These are phyloP conservation scores for Lophotriccus pileatus DNA, from an alignment of 2,797 vertebrate species.

Conservation along the genomic window DNA sequence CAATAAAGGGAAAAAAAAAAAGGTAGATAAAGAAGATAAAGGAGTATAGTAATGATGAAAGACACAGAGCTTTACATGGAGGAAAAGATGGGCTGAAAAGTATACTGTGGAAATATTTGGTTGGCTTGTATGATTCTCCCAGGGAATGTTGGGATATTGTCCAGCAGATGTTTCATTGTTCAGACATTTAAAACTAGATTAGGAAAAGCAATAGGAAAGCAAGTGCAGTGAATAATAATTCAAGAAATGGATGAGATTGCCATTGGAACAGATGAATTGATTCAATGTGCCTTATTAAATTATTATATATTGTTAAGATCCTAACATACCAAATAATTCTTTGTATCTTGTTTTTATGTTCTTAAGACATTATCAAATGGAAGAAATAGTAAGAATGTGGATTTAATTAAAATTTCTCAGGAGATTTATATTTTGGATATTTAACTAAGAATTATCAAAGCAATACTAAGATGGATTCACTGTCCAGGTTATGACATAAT, in stretches of 20 bases:
- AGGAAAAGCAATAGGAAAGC: neutral
- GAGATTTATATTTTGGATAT: neutral
- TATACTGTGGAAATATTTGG: neutral
- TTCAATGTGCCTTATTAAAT: neutral
- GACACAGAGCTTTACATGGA: neutral
- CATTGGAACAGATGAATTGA: neutral
- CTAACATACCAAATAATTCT: neutral
- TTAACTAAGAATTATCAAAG: neutral
- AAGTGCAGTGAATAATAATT: neutral
- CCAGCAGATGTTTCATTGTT: slow-evolving; percentile 4
- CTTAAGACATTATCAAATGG: neutral
- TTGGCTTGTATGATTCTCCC: neutral
- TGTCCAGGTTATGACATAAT: neutral
- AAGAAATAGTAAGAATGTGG: neutral
- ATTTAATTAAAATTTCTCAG: neutral
- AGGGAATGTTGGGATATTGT: slow-evolving; percentile 2
- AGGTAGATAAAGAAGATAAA: neutral
- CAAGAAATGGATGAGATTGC: neutral
- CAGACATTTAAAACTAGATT: slow-evolving; percentile 7
- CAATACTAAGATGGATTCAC: neutral
- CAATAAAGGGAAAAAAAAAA: neutral
- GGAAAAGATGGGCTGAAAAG: neutral
- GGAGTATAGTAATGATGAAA: neutral
- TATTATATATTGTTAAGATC: neutral
- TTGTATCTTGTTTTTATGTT: neutral